Evolutionary conservation across 2,113 vertebrate species (phyloP).

Genomic region (Cichladusa arquata): DNA sequence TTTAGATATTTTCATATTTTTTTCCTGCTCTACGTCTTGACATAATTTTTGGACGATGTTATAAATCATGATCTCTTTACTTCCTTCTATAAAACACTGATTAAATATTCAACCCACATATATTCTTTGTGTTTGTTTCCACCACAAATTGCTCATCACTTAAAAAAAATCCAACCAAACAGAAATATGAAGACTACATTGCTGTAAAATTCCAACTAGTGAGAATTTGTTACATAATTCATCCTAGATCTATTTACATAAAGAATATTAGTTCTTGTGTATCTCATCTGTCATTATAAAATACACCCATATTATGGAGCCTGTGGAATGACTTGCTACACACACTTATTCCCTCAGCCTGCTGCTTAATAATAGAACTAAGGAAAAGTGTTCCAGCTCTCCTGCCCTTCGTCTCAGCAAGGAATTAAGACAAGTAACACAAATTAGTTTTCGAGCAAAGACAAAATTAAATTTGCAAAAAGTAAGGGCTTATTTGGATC

Average conservation of each 20-base stretch:
- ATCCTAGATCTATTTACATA: background rate
- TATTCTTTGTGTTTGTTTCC: background rate
- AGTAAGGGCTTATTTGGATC: background rate
- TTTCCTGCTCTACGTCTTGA: background rate
- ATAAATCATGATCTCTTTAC: background rate
- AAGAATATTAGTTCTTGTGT: background rate
- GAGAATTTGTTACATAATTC: background rate
- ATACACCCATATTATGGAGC: background rate
- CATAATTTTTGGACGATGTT: background rate
- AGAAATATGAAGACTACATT: background rate
- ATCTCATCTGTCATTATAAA: constrained; percentile 35
- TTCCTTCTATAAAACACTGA: background rate
- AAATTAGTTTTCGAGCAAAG: constrained; percentile 10
- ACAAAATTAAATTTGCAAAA: constrained; percentile 21
- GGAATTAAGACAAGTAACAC: constrained; percentile 15
- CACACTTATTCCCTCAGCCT: background rate
- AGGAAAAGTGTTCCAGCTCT: constrained; percentile 1
- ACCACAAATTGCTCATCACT: background rate
- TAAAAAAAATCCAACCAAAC: background rate
- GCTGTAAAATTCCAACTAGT: background rate
- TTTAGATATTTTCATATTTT: background rate
- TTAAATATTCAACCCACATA: background rate
- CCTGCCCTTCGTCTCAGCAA: background rate
- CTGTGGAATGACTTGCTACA: background rate
- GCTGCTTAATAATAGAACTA: background rate